A percentile compares a stretch with the other conserved stretches of the same genome.
These are phyloP conservation scores for Uropsilus gracilis DNA, from an alignment of 2,113 vertebrate genomes.

Conservation along the genomic window DNA sequence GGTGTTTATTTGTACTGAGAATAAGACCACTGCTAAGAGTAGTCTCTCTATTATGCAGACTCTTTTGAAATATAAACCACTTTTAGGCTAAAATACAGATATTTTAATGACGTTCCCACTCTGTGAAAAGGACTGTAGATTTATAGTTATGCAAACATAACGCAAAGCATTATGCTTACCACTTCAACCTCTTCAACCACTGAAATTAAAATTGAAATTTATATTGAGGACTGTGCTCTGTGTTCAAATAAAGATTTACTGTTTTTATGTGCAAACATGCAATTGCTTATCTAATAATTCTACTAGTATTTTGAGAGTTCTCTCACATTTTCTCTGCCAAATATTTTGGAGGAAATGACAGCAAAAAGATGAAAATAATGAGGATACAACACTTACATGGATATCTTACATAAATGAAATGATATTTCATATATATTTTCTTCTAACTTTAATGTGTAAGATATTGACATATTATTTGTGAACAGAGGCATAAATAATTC, in stretches of 20 bases:
- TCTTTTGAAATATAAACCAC: not conserved
- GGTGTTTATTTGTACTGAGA: not conserved
- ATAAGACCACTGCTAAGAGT: not conserved
- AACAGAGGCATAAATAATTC: slow-evolving; percentile 45
- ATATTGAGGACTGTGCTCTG: not conserved
- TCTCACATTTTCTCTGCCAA: not conserved
- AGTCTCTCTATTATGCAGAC: not conserved
- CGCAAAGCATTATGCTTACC: not conserved
- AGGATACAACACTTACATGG: not conserved
- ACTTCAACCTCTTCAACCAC: not conserved
- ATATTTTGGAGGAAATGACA: not conserved
- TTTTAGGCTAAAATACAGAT: not conserved
- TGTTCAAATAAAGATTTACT: not conserved
- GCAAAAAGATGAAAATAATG: not conserved
- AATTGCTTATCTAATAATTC: not conserved
- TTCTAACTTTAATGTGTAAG: not conserved
- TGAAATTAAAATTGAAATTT: not conserved
- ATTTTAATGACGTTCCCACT: not conserved
- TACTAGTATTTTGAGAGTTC: not conserved
- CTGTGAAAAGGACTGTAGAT: not conserved
- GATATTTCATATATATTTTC: slow-evolving; percentile 19
- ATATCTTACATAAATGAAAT: slow-evolving; percentile 51
- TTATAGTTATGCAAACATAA: not conserved
- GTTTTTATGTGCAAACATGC: not conserved
- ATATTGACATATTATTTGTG: slow-evolving; percentile 46